Percentiles rank a stretch among this genome's conserved stretches.
Conservation (phyloP, 2,113 vertebrate genomes). For the Nanorana parkeri region DNA sequence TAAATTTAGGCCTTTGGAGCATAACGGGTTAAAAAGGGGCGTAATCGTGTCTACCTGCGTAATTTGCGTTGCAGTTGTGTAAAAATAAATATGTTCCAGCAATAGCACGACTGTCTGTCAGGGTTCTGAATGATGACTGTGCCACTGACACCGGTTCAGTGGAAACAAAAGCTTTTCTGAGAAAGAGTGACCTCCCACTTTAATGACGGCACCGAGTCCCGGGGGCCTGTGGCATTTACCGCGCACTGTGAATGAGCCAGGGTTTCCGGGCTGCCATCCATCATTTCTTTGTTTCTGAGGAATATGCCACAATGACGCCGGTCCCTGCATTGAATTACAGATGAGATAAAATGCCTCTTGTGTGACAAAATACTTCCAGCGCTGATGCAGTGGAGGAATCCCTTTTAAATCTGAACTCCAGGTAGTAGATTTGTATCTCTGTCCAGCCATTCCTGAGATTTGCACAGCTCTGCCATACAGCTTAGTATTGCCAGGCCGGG, state of each 20-base stretch:
- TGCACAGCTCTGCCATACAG: too few species aligned
- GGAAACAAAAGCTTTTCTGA: constrained; percentile 14
- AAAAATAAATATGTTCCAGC: not conserved
- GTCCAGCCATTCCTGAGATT: too few species aligned
- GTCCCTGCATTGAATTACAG: not conserved
- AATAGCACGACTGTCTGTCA: constrained; percentile 34
- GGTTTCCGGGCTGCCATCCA: not conserved
- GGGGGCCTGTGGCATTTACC: not conserved
- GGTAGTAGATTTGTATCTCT: too few species aligned
- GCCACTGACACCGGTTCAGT: not conserved
- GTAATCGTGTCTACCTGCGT: constrained; percentile 15
- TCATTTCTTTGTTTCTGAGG: not conserved
- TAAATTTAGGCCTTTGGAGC: not conserved
- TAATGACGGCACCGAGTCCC: not conserved
- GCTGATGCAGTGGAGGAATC: too few species aligned
- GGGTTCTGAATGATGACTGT: not conserved
- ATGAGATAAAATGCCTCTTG: too few species aligned
- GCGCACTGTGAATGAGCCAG: not conserved
- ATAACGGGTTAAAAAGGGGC: not conserved
- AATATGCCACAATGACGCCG: not conserved
- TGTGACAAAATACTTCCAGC: too few species aligned
- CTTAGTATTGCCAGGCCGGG: too few species aligned
- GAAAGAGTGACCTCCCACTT: not conserved
- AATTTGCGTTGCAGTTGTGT: too few species aligned
- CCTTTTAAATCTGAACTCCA: too few species aligned